Evolutionary conservation across 2,797 vertebrate genomes (phyloP).

Genomic region (Channa striata): DNA sequence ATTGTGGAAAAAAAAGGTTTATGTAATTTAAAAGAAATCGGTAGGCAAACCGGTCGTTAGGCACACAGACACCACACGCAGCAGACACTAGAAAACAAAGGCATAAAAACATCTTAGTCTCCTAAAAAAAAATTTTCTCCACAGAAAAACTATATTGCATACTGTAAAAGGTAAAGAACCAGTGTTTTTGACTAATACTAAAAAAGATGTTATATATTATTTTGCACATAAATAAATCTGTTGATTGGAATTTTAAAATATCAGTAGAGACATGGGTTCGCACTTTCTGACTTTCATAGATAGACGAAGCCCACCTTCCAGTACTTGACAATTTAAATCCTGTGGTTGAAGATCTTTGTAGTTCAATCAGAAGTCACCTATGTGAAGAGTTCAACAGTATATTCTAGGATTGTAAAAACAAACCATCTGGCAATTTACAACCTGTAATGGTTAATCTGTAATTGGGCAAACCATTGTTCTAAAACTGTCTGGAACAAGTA

Average conservation of each 20-base stretch:
- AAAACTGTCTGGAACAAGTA: slow-evolving; percentile 45
- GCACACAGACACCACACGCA: slow-evolving; percentile 49
- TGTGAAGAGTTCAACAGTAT: slow-evolving; percentile 17
- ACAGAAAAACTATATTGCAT: slow-evolving; percentile 71
- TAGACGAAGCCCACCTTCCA: slow-evolving; percentile 30
- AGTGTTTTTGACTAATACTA: slow-evolving; percentile 72
- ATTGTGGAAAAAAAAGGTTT: slow-evolving; percentile 41
- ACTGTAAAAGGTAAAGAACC: slow-evolving; percentile 74
- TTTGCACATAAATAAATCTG: slow-evolving; percentile 77
- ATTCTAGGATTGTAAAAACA: slow-evolving; percentile 5
- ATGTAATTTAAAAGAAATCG: slow-evolving; percentile 1
- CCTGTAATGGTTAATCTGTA: slow-evolving; percentile 7
- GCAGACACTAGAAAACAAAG: slow-evolving; percentile 45
- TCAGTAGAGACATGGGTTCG: slow-evolving; percentile 41
- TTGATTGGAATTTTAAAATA: slow-evolving; percentile 47
- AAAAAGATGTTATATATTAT: slow-evolving; percentile 70
- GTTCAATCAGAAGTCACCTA: slow-evolving; percentile 4
- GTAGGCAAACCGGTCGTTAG: slow-evolving; percentile 41
- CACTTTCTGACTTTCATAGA: slow-evolving; percentile 39
- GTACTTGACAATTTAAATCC: neutral
- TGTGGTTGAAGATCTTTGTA: slow-evolving; percentile 22
- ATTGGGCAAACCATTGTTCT: slow-evolving; percentile 23
- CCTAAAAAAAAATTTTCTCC: slow-evolving; percentile 56
- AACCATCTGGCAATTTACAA: neutral
- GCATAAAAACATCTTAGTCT: slow-evolving; percentile 48